These are phyloP conservation scores for Leptinotarsa rubiginosa DNA, from an alignment of 2,888 invertebrate species.

Conservation along the genomic window DNA sequence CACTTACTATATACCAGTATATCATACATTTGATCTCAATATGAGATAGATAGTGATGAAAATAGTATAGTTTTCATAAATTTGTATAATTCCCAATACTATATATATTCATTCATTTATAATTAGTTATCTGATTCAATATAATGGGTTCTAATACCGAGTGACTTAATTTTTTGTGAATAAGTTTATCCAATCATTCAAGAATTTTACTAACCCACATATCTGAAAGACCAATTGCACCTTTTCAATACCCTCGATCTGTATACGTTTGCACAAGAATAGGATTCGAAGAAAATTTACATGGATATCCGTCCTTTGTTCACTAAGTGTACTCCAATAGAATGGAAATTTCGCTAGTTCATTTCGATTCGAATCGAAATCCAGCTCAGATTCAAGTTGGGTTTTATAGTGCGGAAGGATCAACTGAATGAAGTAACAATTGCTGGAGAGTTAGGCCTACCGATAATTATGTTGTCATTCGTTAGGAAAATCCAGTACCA, in stretches of 20 bases:
- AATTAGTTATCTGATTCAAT: neutral
- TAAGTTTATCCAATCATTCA: neutral
- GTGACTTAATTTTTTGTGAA: neutral
- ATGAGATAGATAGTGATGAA: too few relatives aligned
- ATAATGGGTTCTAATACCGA: neutral
- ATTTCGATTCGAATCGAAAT: constrained; percentile 32
- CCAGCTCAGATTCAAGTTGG: constrained; percentile 28
- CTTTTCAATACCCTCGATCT: neutral
- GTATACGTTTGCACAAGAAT: constrained; percentile 19
- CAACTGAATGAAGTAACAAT: constrained; percentile 28
- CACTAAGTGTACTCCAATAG: constrained; percentile 27
- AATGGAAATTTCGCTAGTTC: constrained; percentile 34
- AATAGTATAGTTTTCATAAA: too few relatives aligned
- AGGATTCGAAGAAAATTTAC: constrained; percentile 36
- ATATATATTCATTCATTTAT: too few relatives aligned
- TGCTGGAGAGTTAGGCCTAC: constrained; percentile 16
- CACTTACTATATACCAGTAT: too few relatives aligned
- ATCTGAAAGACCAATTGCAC: constrained; percentile 3
- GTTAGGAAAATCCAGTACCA: constrained; percentile 27
- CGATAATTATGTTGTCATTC: constrained; percentile 35
- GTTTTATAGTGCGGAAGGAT: constrained; percentile 27
- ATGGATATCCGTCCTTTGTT: constrained; percentile 33
- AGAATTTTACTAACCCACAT: neutral
- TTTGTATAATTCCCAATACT: too few relatives aligned
- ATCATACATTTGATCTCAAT: too few relatives aligned